Percentiles rank a stretch among this genome's conserved stretches.
Conservation (phyloP, 2,797 vertebrate genomes). For the Mycteria americana region DNA sequence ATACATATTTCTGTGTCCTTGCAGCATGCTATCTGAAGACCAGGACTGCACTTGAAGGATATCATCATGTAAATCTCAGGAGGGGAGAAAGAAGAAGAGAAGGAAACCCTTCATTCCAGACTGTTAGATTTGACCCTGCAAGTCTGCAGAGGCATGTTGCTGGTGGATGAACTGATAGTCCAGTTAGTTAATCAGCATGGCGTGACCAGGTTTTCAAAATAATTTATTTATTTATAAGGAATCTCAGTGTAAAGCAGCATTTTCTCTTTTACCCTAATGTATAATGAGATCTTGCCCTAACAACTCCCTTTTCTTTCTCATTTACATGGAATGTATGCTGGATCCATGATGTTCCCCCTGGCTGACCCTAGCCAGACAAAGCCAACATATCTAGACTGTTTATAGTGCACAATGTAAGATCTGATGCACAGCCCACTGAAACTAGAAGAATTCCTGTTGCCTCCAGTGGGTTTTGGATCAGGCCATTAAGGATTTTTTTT, state of each 20-base stretch:
- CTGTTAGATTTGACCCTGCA: constrained; percentile 55
- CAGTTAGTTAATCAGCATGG: constrained; percentile 41
- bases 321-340: background rate
- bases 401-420: background rate
- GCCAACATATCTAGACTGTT: background rate
- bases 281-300: background rate
- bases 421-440: background rate
- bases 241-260: constrained; percentile 17
- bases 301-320: background rate
- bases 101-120: constrained; percentile 60
- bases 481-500: constrained; percentile 7
- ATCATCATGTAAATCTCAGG: constrained; percentile 27
- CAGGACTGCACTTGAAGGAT: constrained; percentile 8
- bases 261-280: constrained; percentile 28
- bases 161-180: constrained; percentile 58
- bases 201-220: constrained; percentile 28
- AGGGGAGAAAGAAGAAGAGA: constrained; percentile 49
- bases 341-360: constrained; percentile 1
- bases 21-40: constrained; percentile 51
- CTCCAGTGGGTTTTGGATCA: constrained; percentile 29
- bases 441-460: background rate
- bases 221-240: background rate
- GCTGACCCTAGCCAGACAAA: background rate
- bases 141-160: constrained; percentile 72
- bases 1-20: constrained; percentile 51